These are phyloP conservation scores for Panorpa germanica DNA, from an alignment of 2,888 invertebrate genomes.

Conservation along the genomic window DNA sequence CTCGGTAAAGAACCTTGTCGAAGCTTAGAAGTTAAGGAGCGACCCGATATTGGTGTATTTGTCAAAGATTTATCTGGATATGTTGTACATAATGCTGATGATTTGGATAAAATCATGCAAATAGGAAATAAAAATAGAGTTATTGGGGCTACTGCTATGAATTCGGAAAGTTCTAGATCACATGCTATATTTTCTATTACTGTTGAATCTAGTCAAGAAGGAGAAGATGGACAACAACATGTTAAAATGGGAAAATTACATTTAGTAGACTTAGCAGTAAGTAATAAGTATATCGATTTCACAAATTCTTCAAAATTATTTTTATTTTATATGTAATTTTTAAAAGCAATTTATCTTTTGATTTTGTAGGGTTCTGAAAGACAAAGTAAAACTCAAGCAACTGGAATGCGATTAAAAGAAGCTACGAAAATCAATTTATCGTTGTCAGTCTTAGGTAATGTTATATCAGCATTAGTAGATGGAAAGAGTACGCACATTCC, in stretches of 20 bases:
- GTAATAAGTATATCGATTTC: constrained; percentile 20
- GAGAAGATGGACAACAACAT: constrained; percentile 64
- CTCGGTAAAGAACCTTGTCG: constrained; percentile 73
- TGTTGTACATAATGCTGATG: constrained; percentile 94
- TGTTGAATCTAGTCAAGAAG: constrained; percentile 82
- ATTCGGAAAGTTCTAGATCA: constrained; percentile 86
- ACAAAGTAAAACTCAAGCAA: constrained; percentile 91
- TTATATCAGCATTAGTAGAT: constrained; percentile 94
- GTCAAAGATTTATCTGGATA: constrained; percentile 94
- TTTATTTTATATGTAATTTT: constrained; percentile 6
- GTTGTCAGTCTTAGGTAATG: constrained; percentile 91
- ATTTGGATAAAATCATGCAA: constrained; percentile 86
- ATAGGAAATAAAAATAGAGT: constrained; percentile 89
- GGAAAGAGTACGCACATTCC: constrained; percentile 95
- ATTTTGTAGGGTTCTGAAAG: constrained; percentile 76
- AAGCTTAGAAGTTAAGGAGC: constrained; percentile 82
- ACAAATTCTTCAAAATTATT: constrained; percentile 8
- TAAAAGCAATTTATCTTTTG: constrained; percentile 5
- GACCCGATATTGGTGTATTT: constrained; percentile 92
- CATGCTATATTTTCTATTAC: constrained; percentile 98
- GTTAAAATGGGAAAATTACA: constrained; percentile 93
- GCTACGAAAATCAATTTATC: constrained; percentile 97
- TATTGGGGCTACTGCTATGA: constrained; percentile 92
- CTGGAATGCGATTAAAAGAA: constrained; percentile 82
- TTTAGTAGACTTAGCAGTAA: constrained; percentile 88